Evolutionary conservation across 2,888 invertebrate species (phyloP), one percentile per base, ranked within the genome.

Genomic region (Andrena bicolor): DNA sequence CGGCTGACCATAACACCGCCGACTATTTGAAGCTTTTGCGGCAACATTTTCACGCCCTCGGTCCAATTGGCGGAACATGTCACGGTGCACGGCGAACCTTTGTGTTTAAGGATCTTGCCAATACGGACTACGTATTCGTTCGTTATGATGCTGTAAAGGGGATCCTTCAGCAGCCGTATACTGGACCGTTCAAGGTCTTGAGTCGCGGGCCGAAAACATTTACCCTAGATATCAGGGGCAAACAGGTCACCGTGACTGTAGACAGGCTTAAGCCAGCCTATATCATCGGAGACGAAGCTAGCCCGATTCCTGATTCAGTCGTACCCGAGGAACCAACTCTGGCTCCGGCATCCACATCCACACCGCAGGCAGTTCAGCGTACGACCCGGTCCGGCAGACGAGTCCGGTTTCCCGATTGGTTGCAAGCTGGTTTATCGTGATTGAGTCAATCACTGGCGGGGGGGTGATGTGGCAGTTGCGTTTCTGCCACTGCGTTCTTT

Each of bases 11-110:
- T 2, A 8, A 49, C 0, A n/a, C 0, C 0, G 20, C 7, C 2
- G 10, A 28, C 1, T 87, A 81, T 65, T 26, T 80, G 0, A 16
- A 66, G 5, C 23, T 48, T 26, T 65, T 86, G 6, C 72, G 76
- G 4, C 30, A 69, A 6, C 77, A 72, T 20, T 75, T 86, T 66
- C 13, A 70, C 32, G 8, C 66, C 0, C 10, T 86, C 1, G 61
- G 70, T 26, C 72, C 85, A 41, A 32, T 16, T 0, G 72, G 74
- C 0, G 48, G 77, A 23, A 28, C 77, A 5, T 72, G 82, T 6
- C 84, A 87, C 66, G 32, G 10, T 2, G 35, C 28, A 30, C n/a
- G 23, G 0, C 51, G 58, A 10, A 41, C 60, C 0, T 86, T 85
- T 51, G 23, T 32, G 1, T 69, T 56, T 26, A 76, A 83, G 13